Percentiles rank a stretch among this genome's conserved stretches.
Evolutionary conservation across 2,113 vertebrate species (phyloP).

Genomic region (Brachypodius melanocephalos): DNA sequence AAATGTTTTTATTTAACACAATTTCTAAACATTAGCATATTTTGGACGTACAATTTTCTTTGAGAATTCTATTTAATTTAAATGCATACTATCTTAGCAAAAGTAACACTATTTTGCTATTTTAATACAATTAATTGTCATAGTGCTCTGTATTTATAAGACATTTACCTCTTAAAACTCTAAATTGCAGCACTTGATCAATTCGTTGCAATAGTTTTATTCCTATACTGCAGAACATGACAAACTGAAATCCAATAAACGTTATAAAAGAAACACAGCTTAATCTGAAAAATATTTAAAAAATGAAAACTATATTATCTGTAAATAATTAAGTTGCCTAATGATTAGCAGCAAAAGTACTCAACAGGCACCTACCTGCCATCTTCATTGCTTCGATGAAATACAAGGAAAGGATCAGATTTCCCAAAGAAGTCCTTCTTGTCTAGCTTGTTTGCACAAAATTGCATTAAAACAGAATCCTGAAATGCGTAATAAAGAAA

Average conservation of each 20-base stretch:
- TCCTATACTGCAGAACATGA: not conserved
- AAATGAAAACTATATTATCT: not conserved
- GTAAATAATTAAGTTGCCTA: not conserved
- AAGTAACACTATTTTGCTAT: not conserved
- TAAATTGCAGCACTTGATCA: not conserved
- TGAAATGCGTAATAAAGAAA: slow-evolving; percentile 44
- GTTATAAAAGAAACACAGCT: not conserved
- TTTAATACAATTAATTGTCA: not conserved
- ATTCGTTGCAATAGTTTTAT: not conserved
- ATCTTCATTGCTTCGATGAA: slow-evolving; percentile 88
- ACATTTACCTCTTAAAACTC: not conserved
- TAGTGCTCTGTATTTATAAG: not conserved
- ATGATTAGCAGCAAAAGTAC: not conserved
- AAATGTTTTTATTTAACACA: not conserved
- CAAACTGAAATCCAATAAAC: not conserved
- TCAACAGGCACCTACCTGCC: slow-evolving; percentile 73
- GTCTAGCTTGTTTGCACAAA: slow-evolving; percentile 88
- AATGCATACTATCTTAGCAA: not conserved
- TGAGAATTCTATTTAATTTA: not conserved
- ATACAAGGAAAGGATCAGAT: slow-evolving; percentile 88
- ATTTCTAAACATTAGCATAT: not conserved
- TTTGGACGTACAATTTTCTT: not conserved
- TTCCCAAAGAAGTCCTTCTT: slow-evolving; percentile 92
- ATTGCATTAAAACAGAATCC: slow-evolving; percentile 88
- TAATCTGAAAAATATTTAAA: not conserved